Evolutionary conservation across 2,113 vertebrate species (phyloP), one percentile per base, ranked within the genome.

Genomic region (Ammodytes marinus): DNA sequence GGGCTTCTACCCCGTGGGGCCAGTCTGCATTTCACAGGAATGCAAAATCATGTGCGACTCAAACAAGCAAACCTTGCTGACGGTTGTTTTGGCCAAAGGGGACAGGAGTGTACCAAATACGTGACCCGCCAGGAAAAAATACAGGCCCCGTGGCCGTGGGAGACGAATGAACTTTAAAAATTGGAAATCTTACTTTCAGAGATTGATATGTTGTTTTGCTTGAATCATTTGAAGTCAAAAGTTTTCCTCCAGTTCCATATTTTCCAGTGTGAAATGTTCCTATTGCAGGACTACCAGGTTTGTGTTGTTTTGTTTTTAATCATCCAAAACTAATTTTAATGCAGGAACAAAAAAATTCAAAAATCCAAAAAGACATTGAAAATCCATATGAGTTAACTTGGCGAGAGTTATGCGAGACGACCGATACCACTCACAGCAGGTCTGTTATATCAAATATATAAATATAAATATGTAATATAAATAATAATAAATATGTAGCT

Each of bases 61-160:
- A 84, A 82, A 89, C 54, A 80, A 83, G 81, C 65, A 84, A 88
- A 89, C 80, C 64, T 75, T 67, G 77, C 73, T 79, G 81, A 80
- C 5, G 84, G 84, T 90, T 84, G 82, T 89, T 92, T 82, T 88
- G 88, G 88, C 93, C 87, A 42, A 85, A 72, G 90, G 93, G 82
- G 92, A 92, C 88, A 77, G 47, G 70, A 86, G 82, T 70, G 77
- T 67, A 87, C 83, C 65, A 85, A 89, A 75, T 82, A 85, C 75
- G 70, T 88, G 89, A 90, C 85, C 82, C 60, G 58, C 49, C 47
- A 8, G 52, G 39, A 12, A 15, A 52, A 75, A 57, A 72, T 27
- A 79, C 27, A 79, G 64, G 50, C 46, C 58, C 15, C n/a, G 17
- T 50, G 66, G 40, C 15, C n/a, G 17, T 50, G 66, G 40, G 74